phyloP scores from a whole-genome alignment of 2,888 invertebrate species.

The Melikaiella ostensackeni region DNA sequence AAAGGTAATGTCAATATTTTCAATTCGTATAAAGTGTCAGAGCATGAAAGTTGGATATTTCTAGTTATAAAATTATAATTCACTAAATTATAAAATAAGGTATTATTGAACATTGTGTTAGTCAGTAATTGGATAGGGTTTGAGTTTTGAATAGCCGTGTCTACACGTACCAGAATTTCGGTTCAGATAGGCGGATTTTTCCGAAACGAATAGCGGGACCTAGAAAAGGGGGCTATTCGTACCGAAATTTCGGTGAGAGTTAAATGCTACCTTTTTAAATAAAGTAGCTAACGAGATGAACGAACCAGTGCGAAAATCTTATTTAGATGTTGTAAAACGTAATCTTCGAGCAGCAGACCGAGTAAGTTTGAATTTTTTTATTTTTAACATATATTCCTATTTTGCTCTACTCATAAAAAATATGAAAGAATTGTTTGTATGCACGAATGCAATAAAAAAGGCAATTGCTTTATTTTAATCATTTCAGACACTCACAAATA shows the following conservation, averaged over 20 bases:
- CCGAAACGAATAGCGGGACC: no score
- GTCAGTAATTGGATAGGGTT: no score
- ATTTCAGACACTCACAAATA: no score
- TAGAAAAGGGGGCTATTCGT: no score
- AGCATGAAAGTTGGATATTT: background rate
- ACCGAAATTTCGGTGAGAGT: background rate
- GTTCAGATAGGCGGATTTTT: no score
- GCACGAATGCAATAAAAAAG: no score
- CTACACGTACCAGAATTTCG: no score
- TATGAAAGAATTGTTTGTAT: no score
- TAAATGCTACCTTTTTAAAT: background rate
- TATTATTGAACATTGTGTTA: no score
- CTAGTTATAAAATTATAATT: background rate
- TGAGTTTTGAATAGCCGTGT: no score
- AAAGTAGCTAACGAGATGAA: background rate
- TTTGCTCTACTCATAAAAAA: no score
- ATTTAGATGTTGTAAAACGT: constrained; percentile 60
- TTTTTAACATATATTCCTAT: no score
- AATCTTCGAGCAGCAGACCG: constrained; percentile 57
- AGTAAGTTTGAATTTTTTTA: constrained; percentile 53
- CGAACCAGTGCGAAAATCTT: constrained; percentile 52
- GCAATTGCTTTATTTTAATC: background rate
- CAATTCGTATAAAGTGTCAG: background rate
- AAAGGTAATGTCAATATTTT: background rate
- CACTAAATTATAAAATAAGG: background rate